phyloP scores from a whole-genome alignment of 1,140 invertebrate genomes.

The Papilio polyxenes region DNA sequence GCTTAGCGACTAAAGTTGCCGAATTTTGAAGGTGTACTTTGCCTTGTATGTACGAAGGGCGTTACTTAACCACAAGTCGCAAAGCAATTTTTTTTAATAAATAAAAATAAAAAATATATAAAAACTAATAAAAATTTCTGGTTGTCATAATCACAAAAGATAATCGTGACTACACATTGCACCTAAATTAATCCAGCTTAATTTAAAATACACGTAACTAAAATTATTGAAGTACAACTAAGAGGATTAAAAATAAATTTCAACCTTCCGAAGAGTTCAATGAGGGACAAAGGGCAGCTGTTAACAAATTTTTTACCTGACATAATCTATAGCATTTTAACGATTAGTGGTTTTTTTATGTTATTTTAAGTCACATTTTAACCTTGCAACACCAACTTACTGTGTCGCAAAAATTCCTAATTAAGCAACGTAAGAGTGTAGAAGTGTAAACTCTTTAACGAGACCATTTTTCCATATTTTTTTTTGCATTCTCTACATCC shows the following conservation, averaged over 20 bases:
- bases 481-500: neutral
- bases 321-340: constrained; percentile 18
- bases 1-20: too few relatives aligned
- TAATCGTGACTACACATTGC: too few relatives aligned
- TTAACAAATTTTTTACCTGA: neutral
- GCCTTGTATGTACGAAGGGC: too few relatives aligned
- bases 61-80: too few relatives aligned
- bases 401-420: constrained; percentile 25
- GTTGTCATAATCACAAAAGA: too few relatives aligned
- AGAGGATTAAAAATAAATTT: neutral
- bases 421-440: constrained; percentile 19
- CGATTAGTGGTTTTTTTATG: neutral
- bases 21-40: too few relatives aligned
- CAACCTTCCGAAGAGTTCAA: neutral
- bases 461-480: neutral
- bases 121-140: too few relatives aligned
- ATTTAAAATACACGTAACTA: too few relatives aligned
- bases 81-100: too few relatives aligned
- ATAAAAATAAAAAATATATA: too few relatives aligned
- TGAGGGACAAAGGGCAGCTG: neutral
- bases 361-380: neutral
- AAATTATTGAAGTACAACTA: too few relatives aligned
- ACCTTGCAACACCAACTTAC: neutral
- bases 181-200: too few relatives aligned
- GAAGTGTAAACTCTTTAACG: constrained; percentile 18